Base-by-base conservation (phyloP, 2,113 vertebrate species). In the Junco hyemalis region DNA sequence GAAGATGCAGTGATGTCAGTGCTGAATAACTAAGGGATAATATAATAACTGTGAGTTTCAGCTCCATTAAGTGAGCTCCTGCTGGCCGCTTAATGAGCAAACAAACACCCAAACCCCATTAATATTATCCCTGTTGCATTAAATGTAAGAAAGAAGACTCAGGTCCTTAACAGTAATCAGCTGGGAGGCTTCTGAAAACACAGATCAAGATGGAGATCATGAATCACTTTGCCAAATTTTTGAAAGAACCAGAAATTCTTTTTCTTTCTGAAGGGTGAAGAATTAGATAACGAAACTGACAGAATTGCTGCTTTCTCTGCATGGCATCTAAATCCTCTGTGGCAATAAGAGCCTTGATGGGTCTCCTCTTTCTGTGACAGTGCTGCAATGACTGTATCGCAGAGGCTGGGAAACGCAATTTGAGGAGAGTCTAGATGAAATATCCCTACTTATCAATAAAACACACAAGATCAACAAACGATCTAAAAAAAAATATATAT, bases 21-120 rank as follows among this genome's bases (percentile, higher is more conserved):
- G 45, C 48, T 24, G 73, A 95, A 95, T 94, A 96, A 97, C 95
- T 95, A 95, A 92, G 82, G 51, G 95, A 94, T 94, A 95, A 94
- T 96, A 88, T 94, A 95, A 96, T 95, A 95, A 95, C 81, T 93
- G 76, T 3, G 53, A 86, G 74, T 89, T 95, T 93, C 60, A 93
- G 70, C 77, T 92, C 76, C 78, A 84, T 86, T 95, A 90, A 95
- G 84, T 85, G 94, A 93, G 69, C 83, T 92, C 96, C 93, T 79
- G 96, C 96, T 93, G 97, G 72, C 70, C 95, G 71, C 89, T 89
- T 94, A 96, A 94, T 92, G 90, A 94, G 80, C 69, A 96, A 97
- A 95, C 81, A 86, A 90, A 95, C 92, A 35, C 64, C 89, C 85
- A 59, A 65, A 64, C 2, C 42, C 71, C 38, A 82, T 93, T 91